phyloP scores from a whole-genome alignment of 2,888 invertebrate species.

The Yponomeuta sedellus region DNA sequence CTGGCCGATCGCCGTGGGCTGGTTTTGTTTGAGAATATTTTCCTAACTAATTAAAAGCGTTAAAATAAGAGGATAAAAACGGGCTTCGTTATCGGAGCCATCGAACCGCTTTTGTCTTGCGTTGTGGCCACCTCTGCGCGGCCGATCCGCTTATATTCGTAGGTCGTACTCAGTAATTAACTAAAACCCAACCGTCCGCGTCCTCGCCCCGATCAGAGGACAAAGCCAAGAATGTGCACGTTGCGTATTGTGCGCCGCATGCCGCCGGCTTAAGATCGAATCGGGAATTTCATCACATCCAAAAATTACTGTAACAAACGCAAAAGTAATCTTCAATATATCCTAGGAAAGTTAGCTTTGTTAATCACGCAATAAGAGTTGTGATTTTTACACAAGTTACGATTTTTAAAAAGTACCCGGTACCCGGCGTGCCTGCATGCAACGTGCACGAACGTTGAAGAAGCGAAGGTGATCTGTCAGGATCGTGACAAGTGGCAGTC shows the following conservation, averaged over 20 bases:
- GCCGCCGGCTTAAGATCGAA: not conserved
- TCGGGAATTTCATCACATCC: too few species aligned
- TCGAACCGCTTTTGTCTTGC: conserved; percentile 66
- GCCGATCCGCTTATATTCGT: conserved; percentile 33
- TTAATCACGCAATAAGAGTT: too few species aligned
- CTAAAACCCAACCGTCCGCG: conserved; percentile 50
- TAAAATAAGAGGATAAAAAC: conserved; percentile 73
- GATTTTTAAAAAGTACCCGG: too few species aligned
- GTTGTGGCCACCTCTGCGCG: conserved; percentile 61
- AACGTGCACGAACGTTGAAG: too few species aligned
- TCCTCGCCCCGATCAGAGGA: conserved; percentile 16
- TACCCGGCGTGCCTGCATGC: too few species aligned
- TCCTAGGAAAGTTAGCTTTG: too few species aligned
- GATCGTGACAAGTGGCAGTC: too few species aligned
- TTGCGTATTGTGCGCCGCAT: not conserved
- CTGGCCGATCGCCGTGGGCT: conserved; percentile 51
- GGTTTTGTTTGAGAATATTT: conserved; percentile 74
- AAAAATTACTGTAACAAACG: too few species aligned
- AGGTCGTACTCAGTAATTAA: conserved; percentile 63
- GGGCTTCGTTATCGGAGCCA: conserved; percentile 72
- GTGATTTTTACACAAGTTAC: too few species aligned
- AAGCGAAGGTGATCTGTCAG: too few species aligned
- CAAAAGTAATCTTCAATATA: too few species aligned
- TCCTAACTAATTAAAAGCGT: conserved; percentile 77
- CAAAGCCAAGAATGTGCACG: conserved; percentile 7